phyloP scores from a whole-genome alignment of 2,797 vertebrate species.

The Lacerta viridis region DNA sequence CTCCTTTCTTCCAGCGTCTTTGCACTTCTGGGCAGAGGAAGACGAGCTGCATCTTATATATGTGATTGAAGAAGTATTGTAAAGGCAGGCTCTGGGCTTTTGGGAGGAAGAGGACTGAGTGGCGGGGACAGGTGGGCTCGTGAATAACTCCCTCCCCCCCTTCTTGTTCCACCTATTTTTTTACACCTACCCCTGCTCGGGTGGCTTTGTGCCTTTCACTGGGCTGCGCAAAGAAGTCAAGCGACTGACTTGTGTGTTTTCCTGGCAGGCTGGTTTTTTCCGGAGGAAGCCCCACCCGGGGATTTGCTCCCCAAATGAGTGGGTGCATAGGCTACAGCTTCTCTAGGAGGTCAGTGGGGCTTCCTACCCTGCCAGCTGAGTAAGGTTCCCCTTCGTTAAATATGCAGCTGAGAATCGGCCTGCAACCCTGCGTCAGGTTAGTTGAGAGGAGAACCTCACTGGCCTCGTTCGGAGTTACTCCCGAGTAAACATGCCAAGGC shows the following conservation, averaged over 20 bases:
- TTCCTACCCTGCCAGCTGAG: too few relatives aligned
- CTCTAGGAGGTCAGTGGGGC: too few relatives aligned
- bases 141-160: conserved; percentile 4
- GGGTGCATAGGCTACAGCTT: too few relatives aligned
- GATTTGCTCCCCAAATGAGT: background rate
- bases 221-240: background rate
- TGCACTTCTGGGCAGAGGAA: conserved; percentile 35
- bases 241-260: background rate
- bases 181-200: background rate
- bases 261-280: background rate
- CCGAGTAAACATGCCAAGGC: background rate
- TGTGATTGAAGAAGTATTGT: conserved; percentile 40
- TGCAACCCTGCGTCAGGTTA: background rate
- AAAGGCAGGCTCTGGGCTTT: too few relatives aligned
- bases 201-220: conserved; percentile 31
- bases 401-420: background rate
- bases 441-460: background rate
- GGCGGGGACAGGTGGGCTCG: conserved; percentile 33
- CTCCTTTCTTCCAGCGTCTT: conserved; percentile 72
- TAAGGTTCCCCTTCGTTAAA: background rate
- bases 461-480: background rate
- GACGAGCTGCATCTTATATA: conserved; percentile 17
- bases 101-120: conserved; percentile 25
- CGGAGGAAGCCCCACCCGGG: background rate
- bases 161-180: background rate